These are phyloP conservation scores for Prinia subflava DNA, from an alignment of 2,113 vertebrate species.

Conservation along the genomic window DNA sequence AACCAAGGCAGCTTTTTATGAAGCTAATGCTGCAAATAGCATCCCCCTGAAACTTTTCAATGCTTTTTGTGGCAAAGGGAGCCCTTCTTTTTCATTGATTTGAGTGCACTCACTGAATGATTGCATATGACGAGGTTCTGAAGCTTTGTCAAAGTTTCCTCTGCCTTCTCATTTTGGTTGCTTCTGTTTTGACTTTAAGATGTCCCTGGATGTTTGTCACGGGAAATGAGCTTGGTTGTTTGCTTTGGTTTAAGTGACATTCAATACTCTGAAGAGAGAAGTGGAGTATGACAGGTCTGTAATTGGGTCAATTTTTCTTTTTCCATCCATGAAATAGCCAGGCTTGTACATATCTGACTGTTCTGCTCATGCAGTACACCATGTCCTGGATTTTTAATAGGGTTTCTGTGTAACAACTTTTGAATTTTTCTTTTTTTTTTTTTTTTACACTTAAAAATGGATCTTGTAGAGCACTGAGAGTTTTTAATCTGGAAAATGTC, in stretches of 20 bases:
- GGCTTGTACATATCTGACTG: neutral
- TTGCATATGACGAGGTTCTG: slow-evolving; percentile 28
- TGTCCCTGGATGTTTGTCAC: slow-evolving; percentile 31
- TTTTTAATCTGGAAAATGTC: slow-evolving; percentile 4
- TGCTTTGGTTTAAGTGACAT: slow-evolving; percentile 32
- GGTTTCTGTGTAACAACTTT: neutral
- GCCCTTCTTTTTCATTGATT: neutral
- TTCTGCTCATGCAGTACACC: neutral
- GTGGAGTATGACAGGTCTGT: neutral
- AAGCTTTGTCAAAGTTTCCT: slow-evolving; percentile 8
- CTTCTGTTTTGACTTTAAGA: slow-evolving; percentile 62
- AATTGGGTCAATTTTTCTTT: slow-evolving; percentile 26
- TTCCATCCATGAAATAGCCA: slow-evolving; percentile 36
- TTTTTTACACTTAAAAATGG: neutral
- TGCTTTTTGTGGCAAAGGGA: neutral
- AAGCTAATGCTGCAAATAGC: neutral
- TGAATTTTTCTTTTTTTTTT: neutral
- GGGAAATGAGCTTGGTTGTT: slow-evolving; percentile 19
- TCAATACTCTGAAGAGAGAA: slow-evolving; percentile 18
- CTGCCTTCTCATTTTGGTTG: slow-evolving; percentile 8
- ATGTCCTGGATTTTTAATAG: neutral
- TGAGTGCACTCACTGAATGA: neutral
- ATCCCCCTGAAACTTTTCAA: neutral
- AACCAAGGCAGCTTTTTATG: neutral
- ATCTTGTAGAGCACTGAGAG: neutral